Evolutionary conservation across 2,888 invertebrate genomes (phyloP), one percentile per base, ranked within the genome.

Genomic region (Zelleria hepariella): DNA sequence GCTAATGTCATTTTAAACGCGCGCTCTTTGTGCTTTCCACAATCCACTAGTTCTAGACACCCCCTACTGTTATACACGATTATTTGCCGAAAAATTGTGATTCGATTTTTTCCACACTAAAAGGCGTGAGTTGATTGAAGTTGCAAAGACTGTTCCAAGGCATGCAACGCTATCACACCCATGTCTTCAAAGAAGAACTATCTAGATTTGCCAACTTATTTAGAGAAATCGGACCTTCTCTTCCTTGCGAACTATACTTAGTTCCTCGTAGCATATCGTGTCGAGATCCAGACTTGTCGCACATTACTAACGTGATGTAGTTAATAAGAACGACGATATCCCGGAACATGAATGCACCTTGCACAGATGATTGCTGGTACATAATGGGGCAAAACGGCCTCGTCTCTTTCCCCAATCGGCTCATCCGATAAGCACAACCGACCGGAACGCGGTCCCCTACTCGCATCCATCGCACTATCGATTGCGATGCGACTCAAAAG

Each of bases 381-480:
- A 85, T 80, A 86, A 86, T 85, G 83, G 82, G 75, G 81, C 86
- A 83, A 81, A 86, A 85, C 84, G 75, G 66, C 67, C 69, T 77
- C 71, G 32, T 25, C 26, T 52, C 26, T 48, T 76, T 74, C 78
- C 80, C 79, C 78, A 77, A 78, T 75, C 77, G 78, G 77, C 75
- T 81, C 79, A 84, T 82, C 80, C 78, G 83, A 83, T 82, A 77
- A 80, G 76, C 73, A 84, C 84, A 82, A 73, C 78, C 80, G 75
- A 84, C 82, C 82, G 87, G 84, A 86, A 86, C 86, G 79, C 10
- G 32, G 32, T 42, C 82, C 82, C 82, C 78, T 68, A 72, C 68
- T 69, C 74, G 67, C 77, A 80, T 82, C 82, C 82, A 79, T 86
- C 81, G 74, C 73, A 73, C 78, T 78, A 81, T 81, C 78, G 83